Evolutionary conservation across 2,888 invertebrate species (phyloP), one percentile per base, ranked within the genome.

Genomic region (Odontomyia ornata): DNA sequence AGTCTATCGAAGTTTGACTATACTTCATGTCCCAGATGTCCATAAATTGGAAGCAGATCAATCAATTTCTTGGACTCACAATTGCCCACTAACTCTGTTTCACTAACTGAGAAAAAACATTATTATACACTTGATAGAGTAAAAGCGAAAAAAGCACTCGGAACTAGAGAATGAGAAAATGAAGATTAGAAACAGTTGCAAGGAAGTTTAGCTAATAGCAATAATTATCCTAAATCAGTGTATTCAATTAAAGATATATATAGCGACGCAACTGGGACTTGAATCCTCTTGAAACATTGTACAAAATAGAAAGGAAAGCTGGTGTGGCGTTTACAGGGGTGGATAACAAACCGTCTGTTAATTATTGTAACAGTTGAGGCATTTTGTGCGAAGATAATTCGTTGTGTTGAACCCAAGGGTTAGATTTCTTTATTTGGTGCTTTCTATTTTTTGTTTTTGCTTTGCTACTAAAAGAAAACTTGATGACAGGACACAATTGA

Each of bases 141-240:
- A 71, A 15, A 27, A 52, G 46, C 15, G 13, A 0, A 52, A 36
- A 73, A 73, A 36, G 23, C 11, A 73, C 36, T 60, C 23, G 13
- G 5, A 7, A 3, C 27, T 27, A 21, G 36, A 21, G 21, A 11
- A 25, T 18, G n/a, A 23, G 60, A 30, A 56, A 30, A 21, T 1
- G 1, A 56, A 28, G 9, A 43, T n/a, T 7, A 36, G 21, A 73
- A 57, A 43, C 36, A 73, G 36, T 13, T 57, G 60, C 18, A 57
- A 36, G 9, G 28, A 57, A 73, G 36, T 75, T 72, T 62, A 57
- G 76, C 52, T 72, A 76, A 78, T 78, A 71, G 65, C 21, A 69
- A 71, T 78, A 78, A 78, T 76, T 72, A 78, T 76, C 76, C 72
- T 7, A 72, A 78, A 76, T 76, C 71, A 78, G 64, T 62, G 71